Percentiles rank a stretch among this genome's conserved stretches.
Conservation (phyloP, 2,113 vertebrate genomes). For the Fregata magnificens region DNA sequence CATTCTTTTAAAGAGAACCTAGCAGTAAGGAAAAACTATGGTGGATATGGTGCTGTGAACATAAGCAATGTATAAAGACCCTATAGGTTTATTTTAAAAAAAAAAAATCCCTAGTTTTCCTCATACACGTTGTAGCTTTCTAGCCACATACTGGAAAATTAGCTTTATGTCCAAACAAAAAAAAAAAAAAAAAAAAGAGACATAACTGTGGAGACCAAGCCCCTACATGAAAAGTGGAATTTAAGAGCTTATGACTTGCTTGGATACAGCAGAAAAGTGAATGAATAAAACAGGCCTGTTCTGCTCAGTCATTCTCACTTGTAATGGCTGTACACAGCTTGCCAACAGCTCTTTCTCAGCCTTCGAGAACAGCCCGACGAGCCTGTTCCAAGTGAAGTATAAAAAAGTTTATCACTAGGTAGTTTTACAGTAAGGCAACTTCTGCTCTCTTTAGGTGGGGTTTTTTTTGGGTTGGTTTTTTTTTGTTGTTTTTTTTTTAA, state of each 20-base stretch:
- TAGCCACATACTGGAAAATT: background rate
- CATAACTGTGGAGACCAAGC: background rate
- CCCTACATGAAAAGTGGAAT: background rate
- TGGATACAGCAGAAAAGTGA: constrained; percentile 35
- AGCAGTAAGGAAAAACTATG: background rate
- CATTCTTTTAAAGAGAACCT: background rate
- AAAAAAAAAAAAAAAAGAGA: background rate
- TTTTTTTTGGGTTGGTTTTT: too few species aligned
- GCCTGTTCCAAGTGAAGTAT: constrained; percentile 1
- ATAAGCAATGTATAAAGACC: background rate
- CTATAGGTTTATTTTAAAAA: background rate
- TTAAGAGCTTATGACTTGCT: constrained; percentile 11
- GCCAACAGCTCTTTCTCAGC: constrained; percentile 44
- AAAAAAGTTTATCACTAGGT: constrained; percentile 36
- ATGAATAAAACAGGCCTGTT: constrained; percentile 46
- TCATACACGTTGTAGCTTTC: background rate
- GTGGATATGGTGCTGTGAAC: background rate
- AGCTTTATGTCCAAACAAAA: background rate
- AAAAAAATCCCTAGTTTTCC: background rate
- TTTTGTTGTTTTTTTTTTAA: background rate
- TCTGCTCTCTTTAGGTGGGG: background rate
- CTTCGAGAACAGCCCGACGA: background rate
- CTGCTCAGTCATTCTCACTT: constrained; percentile 45
- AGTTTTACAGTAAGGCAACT: constrained; percentile 3
- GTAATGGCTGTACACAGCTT: background rate